A percentile compares a stretch with the other conserved stretches of the same genome.
phyloP scores from a whole-genome alignment of 2,797 vertebrate species.

The Numenius phaeopus region DNA sequence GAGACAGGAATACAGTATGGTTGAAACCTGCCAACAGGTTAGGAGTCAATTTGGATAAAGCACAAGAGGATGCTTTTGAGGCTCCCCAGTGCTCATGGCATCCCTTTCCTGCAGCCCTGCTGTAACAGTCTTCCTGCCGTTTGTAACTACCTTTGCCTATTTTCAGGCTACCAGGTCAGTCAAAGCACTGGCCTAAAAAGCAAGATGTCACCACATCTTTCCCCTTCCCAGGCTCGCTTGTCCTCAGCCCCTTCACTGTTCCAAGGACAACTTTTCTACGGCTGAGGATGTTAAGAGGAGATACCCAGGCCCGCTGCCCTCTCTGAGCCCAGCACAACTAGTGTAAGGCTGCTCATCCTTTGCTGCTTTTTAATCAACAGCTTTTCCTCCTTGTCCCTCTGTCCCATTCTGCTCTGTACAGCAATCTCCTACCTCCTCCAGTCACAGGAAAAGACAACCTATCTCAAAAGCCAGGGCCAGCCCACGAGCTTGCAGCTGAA shows the following conservation, averaged over 20 bases:
- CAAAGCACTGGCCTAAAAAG: not conserved
- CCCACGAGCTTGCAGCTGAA: not conserved
- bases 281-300: not conserved
- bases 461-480: not conserved
- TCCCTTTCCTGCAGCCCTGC: not conserved
- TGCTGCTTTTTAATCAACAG: not conserved
- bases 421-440: rapidly evolving
- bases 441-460: not conserved
- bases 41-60: not conserved
- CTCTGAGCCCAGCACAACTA: not conserved
- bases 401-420: not conserved
- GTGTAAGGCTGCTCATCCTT: not conserved
- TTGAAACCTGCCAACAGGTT: not conserved
- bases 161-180: not conserved
- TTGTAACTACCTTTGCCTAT: not conserved
- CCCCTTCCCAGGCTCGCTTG: not conserved
- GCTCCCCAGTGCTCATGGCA: not conserved
- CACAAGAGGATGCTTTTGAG: not conserved
- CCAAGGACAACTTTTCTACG: not conserved
- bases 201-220: not conserved
- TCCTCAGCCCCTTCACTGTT: not conserved
- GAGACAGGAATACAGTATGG: not conserved
- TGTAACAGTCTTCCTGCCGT: not conserved
- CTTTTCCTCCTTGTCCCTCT: not conserved
- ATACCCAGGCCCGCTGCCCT: not conserved